These are phyloP conservation scores for Mercenaria mercenaria DNA, from an alignment of 1,140 invertebrate species.

Conservation along the genomic window DNA sequence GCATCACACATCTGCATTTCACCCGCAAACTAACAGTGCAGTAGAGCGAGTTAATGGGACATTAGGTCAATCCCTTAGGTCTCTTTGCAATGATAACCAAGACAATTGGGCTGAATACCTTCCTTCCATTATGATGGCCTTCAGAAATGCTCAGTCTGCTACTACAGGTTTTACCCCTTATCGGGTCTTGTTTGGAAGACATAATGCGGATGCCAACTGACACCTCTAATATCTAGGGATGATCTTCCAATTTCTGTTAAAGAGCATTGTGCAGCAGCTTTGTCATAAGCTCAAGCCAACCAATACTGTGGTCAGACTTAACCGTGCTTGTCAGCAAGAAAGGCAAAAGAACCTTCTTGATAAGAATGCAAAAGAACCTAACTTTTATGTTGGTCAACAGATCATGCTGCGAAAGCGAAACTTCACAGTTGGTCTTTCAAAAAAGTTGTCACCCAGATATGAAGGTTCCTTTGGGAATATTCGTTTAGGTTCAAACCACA, in stretches of 20 bases:
- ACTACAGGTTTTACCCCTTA: conserved; percentile 58
- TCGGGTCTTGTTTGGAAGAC: conserved; percentile 66
- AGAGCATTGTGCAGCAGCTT: conserved; percentile 14
- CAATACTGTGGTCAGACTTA: conserved; percentile 47
- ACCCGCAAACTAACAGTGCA: conserved; percentile 69
- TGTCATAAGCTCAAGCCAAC: conserved; percentile 47
- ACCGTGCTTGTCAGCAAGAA: conserved; percentile 15
- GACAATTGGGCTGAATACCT: neutral
- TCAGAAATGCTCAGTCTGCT: conserved; percentile 42
- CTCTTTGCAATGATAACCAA: conserved; percentile 46
- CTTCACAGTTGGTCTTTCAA: neutral
- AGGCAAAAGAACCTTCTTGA: neutral
- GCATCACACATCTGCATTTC: conserved; percentile 68
- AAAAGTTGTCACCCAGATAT: neutral
- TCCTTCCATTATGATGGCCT: conserved; percentile 42
- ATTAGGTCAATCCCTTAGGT: conserved; percentile 38
- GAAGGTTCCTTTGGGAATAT: neutral
- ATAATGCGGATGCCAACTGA: conserved; percentile 67
- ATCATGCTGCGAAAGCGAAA: neutral
- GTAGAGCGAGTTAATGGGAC: conserved; percentile 55
- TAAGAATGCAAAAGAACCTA: too few relatives aligned
- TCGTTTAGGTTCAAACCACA: neutral
- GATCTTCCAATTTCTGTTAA: conserved; percentile 41
- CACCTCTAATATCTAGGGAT: conserved; percentile 59
- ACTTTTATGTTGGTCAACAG: neutral